Evolutionary conservation across 2,113 vertebrate species (phyloP).

Genomic region (Myrmophylax atrothorax): DNA sequence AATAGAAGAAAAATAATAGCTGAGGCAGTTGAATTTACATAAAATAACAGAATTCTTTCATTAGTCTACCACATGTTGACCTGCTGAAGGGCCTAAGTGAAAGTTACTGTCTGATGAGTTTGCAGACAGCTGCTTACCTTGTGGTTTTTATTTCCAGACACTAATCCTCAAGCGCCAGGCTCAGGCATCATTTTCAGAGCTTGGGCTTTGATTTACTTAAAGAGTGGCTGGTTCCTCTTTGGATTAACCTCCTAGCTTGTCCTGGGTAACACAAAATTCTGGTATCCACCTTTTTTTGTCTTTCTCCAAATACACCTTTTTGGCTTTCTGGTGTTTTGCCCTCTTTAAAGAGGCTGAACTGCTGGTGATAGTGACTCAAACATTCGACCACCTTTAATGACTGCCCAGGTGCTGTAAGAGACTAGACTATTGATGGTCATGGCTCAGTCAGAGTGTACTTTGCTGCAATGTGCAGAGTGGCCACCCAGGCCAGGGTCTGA

Average conservation of each 20-base stretch:
- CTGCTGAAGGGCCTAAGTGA: not conserved
- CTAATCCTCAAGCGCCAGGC: not conserved
- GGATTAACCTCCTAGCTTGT: not conserved
- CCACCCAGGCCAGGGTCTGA: not conserved
- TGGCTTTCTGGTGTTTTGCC: not conserved
- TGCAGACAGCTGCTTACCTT: not conserved
- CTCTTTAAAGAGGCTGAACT: not conserved
- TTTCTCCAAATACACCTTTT: not conserved
- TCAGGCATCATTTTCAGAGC: not conserved
- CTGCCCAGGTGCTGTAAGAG: not conserved
- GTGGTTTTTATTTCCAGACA: not conserved
- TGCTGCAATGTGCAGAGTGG: not conserved
- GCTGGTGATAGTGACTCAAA: not conserved
- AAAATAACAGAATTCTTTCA: not conserved
- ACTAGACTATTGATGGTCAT: not conserved
- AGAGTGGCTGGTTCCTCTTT: not conserved
- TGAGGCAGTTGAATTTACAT: not conserved
- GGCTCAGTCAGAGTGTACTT: not conserved
- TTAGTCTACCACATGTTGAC: not conserved
- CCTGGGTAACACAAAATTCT: not conserved
- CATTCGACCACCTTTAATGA: not conserved
- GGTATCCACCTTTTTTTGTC: not conserved
- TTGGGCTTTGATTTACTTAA: not conserved
- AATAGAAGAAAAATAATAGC: not conserved
- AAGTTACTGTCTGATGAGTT: not conserved